These are phyloP conservation scores for Macaria liturata DNA, from an alignment of 2,888 invertebrate genomes.

Conservation along the genomic window DNA sequence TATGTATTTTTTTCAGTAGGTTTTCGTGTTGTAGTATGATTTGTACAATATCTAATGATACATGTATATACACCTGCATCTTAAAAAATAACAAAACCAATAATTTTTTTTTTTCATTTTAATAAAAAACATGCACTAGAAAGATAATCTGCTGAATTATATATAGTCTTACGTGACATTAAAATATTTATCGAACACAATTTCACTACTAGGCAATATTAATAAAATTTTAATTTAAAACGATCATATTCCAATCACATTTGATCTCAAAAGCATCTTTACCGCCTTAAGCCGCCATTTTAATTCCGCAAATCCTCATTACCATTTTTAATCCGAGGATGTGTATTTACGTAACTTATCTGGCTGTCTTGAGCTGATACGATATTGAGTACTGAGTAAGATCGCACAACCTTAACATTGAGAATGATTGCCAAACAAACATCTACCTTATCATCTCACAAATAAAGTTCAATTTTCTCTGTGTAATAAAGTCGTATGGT, in stretches of 20 bases:
- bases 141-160: no score
- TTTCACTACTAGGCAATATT: no score
- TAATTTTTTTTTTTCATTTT: no score
- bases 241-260: no score
- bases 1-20: neutral
- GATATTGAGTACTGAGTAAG: slow-evolving; percentile 39
- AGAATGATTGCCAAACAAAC: slow-evolving; percentile 23
- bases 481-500: slow-evolving; percentile 37
- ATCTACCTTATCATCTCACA: slow-evolving; percentile 2
- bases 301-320: slow-evolving; percentile 16
- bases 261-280: no score
- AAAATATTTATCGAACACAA: no score
- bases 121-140: no score
- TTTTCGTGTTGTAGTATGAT: neutral
- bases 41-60: neutral
- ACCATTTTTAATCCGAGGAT: slow-evolving; percentile 23
- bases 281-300: slow-evolving; percentile 2
- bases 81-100: no score
- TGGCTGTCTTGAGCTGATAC: slow-evolving; percentile 38
- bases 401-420: slow-evolving; percentile 48
- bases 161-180: no score
- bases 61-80: no score
- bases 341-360: slow-evolving; percentile 22
- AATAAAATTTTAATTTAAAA: no score
- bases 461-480: slow-evolving; percentile 31